Evolutionary conservation across 2,888 invertebrate species (phyloP), one percentile per base, ranked within the genome.

Genomic region (Pseudococcus longispinus): DNA sequence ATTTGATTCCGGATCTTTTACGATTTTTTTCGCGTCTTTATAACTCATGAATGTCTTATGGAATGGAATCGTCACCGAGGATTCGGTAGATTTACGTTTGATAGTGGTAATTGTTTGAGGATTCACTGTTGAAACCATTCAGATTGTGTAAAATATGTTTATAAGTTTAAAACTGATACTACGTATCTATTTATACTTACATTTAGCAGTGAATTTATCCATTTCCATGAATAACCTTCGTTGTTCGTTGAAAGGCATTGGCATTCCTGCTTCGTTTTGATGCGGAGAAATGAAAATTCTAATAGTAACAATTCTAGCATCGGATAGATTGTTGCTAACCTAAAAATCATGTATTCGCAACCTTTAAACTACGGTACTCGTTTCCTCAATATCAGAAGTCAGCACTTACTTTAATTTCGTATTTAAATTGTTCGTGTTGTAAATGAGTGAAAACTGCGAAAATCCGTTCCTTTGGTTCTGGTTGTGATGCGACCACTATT

Each of bases 51-150:
- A 97, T 1, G 95, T 95, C 87, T 94, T 92, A 90, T 95, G 96
- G 90, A 95, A 96, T 0, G 96, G 95, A 90, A 96, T 95, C 15
- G 96, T 96, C 18, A 97, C 94, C 0, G 95, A 94, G 0, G 96
- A 96, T 82, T 95, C 93, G 0, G 91, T 90, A 6, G 96, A 96
- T 29, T 91, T 90, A 15, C 95, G 94, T 0, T 92, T 92, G 85
- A 96, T 92, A 0, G 92, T 93, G 90, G 51, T 51, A 6, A 95
- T 95, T 88, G 91, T 91, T 3, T 95, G 95, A 0, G 94, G 92
- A 74, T 92, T 92, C 88, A 96, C 95, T 94, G 91, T 4, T 42
- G 1, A 2, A 77, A 46, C 9, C 46, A 46, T 46, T 15, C 13
- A 46, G 46, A 46, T 46, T 13, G 1, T 46, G 46, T 15, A 46